Percentiles rank a stretch among this genome's conserved stretches.
phyloP scores from a whole-genome alignment of 1,140 invertebrate species.

The Maniola jurtina region DNA sequence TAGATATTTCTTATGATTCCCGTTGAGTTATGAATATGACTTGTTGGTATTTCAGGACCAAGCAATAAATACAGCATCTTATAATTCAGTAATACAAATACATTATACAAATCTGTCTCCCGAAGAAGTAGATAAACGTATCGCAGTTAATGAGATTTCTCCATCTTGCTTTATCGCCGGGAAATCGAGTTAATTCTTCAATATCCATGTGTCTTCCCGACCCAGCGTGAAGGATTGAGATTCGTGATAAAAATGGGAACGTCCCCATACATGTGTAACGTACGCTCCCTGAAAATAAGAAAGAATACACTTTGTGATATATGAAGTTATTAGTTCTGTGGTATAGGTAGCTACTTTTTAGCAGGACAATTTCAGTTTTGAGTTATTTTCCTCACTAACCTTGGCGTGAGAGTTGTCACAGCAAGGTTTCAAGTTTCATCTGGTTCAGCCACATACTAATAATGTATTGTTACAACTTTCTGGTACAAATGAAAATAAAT shows the following conservation, averaged over 20 bases:
- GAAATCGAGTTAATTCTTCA: conserved; percentile 49
- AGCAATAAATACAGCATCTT: neutral
- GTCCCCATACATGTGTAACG: conserved; percentile 45
- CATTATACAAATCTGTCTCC: conserved; percentile 6
- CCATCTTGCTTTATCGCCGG: conserved; percentile 38
- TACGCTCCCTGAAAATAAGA: conserved; percentile 9
- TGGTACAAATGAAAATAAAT: no score
- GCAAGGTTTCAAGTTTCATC: no score
- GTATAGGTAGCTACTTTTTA: neutral
- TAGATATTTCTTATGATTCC: no score
- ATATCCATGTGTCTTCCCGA: conserved; percentile 44
- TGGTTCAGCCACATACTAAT: no score
- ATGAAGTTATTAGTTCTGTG: neutral
- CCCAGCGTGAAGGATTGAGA: conserved; percentile 40
- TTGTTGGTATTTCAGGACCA: no score
- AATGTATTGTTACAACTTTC: no score
- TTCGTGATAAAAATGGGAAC: conserved; percentile 56
- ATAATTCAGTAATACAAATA: neutral
- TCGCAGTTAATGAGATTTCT: conserved; percentile 25
- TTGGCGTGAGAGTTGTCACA: no score
- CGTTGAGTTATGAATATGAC: no score
- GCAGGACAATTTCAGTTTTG: neutral
- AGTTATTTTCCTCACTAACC: no score
- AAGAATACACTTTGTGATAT: conserved; percentile 9
- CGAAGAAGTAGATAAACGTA: conserved; percentile 8